Evolutionary conservation across 1,140 invertebrate genomes (phyloP).

Genomic region (Colletes latitarsis): DNA sequence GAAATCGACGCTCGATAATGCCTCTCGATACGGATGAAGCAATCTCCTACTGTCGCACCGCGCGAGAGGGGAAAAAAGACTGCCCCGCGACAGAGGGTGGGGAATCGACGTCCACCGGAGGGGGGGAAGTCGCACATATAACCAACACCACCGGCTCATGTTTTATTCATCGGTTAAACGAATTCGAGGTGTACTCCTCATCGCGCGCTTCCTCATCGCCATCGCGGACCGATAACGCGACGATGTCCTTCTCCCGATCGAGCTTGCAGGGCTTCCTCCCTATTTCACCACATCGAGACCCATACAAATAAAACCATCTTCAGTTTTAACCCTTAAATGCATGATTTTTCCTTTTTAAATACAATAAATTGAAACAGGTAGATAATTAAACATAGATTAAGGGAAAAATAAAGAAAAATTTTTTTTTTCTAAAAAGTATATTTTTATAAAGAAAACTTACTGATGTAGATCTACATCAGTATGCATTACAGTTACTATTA

Average conservation of each 20-base stretch:
- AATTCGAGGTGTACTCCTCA: constrained; percentile 50
- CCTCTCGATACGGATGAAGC: constrained; percentile 71
- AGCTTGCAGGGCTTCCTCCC: constrained; percentile 17
- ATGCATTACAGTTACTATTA: no score
- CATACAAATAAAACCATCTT: no score
- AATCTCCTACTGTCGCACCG: constrained; percentile 61
- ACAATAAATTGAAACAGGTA: no score
- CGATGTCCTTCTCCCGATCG: constrained; percentile 8
- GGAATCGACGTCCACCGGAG: background rate
- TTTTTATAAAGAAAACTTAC: no score
- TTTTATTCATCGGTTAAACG: constrained; percentile 59
- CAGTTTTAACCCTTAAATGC: no score
- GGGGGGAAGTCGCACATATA: constrained; percentile 39
- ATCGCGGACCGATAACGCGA: background rate
- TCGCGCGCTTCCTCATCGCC: constrained; percentile 43
- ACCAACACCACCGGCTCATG: constrained; percentile 33
- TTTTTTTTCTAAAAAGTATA: no score
- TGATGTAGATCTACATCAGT: no score
- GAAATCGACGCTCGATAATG: constrained; percentile 71
- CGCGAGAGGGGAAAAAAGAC: constrained; percentile 64
- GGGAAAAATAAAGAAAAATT: no score
- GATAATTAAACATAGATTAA: no score
- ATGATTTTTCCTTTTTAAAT: no score
- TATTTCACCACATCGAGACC: background rate
- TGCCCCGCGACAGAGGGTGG: constrained; percentile 29